These are phyloP conservation scores for Hirudo medicinalis DNA, from an alignment of 1,140 invertebrate genomes.

Conservation along the genomic window DNA sequence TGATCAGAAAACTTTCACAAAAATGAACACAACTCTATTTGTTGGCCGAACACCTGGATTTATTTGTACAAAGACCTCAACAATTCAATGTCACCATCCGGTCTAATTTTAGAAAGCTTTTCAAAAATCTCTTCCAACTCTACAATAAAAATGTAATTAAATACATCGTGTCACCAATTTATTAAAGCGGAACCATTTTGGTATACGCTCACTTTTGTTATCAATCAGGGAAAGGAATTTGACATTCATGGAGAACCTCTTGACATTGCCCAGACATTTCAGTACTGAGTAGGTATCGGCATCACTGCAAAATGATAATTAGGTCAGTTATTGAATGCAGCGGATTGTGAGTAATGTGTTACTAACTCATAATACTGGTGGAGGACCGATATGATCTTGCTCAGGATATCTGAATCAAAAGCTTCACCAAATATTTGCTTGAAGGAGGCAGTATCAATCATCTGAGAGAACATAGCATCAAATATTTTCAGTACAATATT, in stretches of 20 bases:
- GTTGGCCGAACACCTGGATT: too few species aligned
- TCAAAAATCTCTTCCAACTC: too few species aligned
- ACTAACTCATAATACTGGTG: neutral
- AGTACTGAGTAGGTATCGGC: neutral
- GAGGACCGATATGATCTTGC: neutral
- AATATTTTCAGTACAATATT: too few species aligned
- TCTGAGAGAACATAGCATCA: neutral
- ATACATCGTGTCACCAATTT: too few species aligned
- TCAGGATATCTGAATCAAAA: conserved; percentile 3
- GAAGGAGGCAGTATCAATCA: neutral
- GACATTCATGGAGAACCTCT: conserved; percentile 5
- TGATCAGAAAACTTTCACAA: neutral
- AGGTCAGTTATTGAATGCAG: too few species aligned
- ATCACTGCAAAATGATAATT: neutral
- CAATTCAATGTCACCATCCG: too few species aligned
- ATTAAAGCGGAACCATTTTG: too few species aligned
- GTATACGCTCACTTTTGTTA: neutral
- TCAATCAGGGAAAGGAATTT: neutral
- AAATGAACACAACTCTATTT: neutral
- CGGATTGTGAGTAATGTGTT: too few species aligned
- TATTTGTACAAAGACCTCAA: too few species aligned
- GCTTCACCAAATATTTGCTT: conserved; percentile 4
- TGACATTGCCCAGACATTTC: neutral
- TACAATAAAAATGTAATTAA: too few species aligned
- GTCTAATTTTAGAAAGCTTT: too few species aligned